These are phyloP conservation scores for Charadrius vociferus DNA, from an alignment of 2,113 vertebrate species.

Conservation along the genomic window DNA sequence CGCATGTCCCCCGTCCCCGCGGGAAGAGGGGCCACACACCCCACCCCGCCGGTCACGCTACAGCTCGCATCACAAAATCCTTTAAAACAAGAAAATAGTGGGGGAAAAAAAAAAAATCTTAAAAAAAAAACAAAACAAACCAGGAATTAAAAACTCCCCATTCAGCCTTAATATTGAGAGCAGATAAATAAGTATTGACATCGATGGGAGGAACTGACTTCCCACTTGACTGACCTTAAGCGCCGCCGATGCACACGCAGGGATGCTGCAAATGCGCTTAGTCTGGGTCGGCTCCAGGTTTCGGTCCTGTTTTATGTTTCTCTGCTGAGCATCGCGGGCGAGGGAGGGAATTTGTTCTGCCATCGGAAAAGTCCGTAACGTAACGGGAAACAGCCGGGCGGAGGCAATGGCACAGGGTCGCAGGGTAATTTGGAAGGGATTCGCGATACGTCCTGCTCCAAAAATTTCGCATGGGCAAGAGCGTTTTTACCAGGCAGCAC, in stretches of 20 bases:
- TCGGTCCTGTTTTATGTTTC: neutral
- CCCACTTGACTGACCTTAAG: neutral
- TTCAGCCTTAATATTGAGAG: neutral
- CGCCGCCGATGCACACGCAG: neutral
- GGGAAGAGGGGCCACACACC: accelerated
- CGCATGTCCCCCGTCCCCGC: accelerated
- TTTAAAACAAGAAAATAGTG: no score
- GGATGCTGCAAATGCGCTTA: neutral
- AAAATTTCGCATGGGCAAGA: neutral
- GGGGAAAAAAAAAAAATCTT: accelerated
- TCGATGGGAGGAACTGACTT: neutral
- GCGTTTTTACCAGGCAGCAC: neutral
- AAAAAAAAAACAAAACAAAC: no score
- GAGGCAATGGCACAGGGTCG: neutral
- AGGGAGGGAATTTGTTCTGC: neutral
- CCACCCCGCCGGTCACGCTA: neutral
- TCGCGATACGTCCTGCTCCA: neutral
- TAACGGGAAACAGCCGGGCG: neutral
- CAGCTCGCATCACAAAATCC: accelerated
- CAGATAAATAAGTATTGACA: neutral
- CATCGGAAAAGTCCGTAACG: accelerated
- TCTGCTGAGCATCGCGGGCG: neutral
- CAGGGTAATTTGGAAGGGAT: neutral
- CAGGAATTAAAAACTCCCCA: neutral
- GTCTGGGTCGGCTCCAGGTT: neutral